Evolutionary conservation across 2,888 invertebrate species (phyloP), one percentile per base, ranked within the genome.

Genomic region (Drosophila emarginata): DNA sequence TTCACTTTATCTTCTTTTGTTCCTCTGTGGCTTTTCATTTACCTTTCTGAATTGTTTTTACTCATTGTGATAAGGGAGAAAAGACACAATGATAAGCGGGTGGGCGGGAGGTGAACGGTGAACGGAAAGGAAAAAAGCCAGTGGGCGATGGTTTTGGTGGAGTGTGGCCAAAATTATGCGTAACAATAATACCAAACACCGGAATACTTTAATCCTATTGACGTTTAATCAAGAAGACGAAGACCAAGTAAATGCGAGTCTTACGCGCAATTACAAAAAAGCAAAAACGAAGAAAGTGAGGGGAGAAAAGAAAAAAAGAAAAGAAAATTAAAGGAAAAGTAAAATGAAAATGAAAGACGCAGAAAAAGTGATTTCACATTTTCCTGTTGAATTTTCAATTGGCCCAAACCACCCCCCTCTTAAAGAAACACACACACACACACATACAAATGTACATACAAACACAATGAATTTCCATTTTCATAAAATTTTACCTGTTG

Each of bases 131-230:
- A 18, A 45, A 18, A 18, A 21, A 11, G 45, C 4, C 18, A 21
- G 1, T 18, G 45, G 21, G 45, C 18, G 18, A 4, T 21, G 45
- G 14, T 39, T 6, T 4, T 14, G 39, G 5, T 14, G 39, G 39
- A 14, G 26, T 32, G 23, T 23, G 26, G 32, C 32, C 53, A 11
- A 53, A 53, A 53, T 53, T 53, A 53, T 53, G 53, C 28, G 15
- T 15, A 53, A 53, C 9, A 54, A 18, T 54, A 54, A 54, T 54
- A 54, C 32, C 36, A 36, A 54, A 54, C 36, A 36, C 32, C 54
- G 36, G 57, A 83, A 87, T 79, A 80, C 79, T 67, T 85, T 83
- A 84, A 87, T 82, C 88, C 88, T 70, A 87, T 84, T 82, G 83
- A 75, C 80, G 80, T 85, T 87, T 83, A 87, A 83, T 83, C 88